Conservation (phyloP, 2,797 vertebrate genomes). For the Halcyon badia region DNA sequence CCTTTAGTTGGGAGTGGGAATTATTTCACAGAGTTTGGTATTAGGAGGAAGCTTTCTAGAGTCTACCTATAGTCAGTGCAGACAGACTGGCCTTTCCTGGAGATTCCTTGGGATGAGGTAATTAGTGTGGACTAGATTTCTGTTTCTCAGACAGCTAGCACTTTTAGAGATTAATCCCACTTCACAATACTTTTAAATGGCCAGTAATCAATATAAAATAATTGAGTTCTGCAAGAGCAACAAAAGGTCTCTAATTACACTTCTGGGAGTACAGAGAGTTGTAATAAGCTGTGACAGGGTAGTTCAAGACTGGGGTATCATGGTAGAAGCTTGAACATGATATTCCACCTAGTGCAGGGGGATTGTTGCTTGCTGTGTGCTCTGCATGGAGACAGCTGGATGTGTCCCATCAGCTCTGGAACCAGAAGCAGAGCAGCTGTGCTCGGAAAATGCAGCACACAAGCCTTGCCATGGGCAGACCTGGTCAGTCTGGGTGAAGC, state of each 20-base stretch:
- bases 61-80: not conserved
- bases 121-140: not conserved
- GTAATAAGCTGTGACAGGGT: not conserved
- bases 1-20: not conserved
- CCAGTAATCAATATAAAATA: not conserved
- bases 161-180: not conserved
- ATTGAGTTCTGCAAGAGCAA: not conserved
- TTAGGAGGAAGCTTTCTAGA: not conserved
- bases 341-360: not conserved
- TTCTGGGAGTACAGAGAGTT: not conserved
- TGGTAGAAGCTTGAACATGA: not conserved
- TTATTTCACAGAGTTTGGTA: not conserved
- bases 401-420: not conserved
- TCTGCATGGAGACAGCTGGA: not conserved
- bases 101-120: not conserved
- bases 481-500: not conserved
- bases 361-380: not conserved
- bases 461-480: not conserved
- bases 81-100: not conserved
- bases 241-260: not conserved
- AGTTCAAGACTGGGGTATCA: not conserved
- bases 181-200: not conserved
- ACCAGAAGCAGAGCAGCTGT: not conserved
- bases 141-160: not conserved
- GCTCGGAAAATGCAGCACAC: not conserved